Percentiles rank a stretch among this genome's conserved stretches.
Conservation (phyloP, 2,797 vertebrate species). For the Discoglossus pictus region DNA sequence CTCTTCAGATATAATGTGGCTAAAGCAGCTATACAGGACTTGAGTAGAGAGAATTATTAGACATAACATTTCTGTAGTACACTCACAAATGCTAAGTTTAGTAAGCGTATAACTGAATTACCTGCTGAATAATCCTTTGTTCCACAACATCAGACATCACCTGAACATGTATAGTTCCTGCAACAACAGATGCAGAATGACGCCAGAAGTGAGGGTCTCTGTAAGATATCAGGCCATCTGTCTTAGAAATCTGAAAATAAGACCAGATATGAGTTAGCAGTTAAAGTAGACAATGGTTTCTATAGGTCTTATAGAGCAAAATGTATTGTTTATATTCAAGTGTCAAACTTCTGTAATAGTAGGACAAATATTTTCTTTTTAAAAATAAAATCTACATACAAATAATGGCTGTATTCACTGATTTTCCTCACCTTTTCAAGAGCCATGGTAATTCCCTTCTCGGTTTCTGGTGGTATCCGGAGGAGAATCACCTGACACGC, state of each 20-base stretch:
- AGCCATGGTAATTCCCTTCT: slow-evolving; percentile 86
- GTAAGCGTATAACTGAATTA: slow-evolving; percentile 48
- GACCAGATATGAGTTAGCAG: too few relatives aligned
- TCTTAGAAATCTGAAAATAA: slow-evolving; percentile 86
- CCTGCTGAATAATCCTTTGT: slow-evolving; percentile 95
- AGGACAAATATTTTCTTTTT: too few relatives aligned
- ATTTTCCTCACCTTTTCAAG: slow-evolving; percentile 85
- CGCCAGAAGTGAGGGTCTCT: slow-evolving; percentile 96
- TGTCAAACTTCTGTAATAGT: too few relatives aligned
- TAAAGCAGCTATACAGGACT: too few relatives aligned
- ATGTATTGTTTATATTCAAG: too few relatives aligned
- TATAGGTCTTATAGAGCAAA: too few relatives aligned
- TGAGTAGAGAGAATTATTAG: too few relatives aligned
- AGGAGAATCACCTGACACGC: slow-evolving; percentile 92
- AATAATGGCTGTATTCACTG: too few relatives aligned
- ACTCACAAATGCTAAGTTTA: background rate
- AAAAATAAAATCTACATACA: too few relatives aligned
- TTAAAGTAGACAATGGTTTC: too few relatives aligned
- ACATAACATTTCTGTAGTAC: too few relatives aligned
- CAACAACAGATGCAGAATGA: slow-evolving; percentile 88
- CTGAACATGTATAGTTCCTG: slow-evolving; percentile 94
- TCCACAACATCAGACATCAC: slow-evolving; percentile 90
- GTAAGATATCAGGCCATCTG: slow-evolving; percentile 93
- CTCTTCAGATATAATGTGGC: too few relatives aligned
- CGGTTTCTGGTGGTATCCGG: slow-evolving; percentile 83